Base-by-base conservation (phyloP, 2,113 vertebrate genomes). In the Pampusana beccarii region DNA sequence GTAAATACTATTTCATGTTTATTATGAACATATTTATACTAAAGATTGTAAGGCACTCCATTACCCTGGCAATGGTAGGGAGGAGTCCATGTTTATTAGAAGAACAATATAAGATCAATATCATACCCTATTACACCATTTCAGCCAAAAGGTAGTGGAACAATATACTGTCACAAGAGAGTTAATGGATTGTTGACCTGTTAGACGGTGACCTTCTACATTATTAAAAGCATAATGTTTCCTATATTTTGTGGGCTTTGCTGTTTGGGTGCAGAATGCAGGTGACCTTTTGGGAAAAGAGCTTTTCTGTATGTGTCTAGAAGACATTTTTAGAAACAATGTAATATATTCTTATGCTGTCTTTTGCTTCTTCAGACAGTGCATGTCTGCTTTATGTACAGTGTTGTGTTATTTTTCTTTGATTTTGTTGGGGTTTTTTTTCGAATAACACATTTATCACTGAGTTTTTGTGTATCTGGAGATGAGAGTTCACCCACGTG, bases 161-260 rank as follows among this genome's bases (percentile, higher is more conserved):
- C 80, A 94, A 81, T 80, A 78, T 64, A 80, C 46, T 80, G 93
- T 86, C 85, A 88, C 72, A 70, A 50, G 82, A 80, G 79, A 88
- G 38, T 83, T 78, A 95, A 92, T 88, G 90, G 88, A 78, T 88
- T 91, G 57, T 83, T 96, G 92, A 92, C 88, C 53, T 92, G 38
- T 69, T 92, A 33, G 66, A 64, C 3, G 2, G 48, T 92, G 93
- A 93, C 87, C 79, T 96, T 90, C 81, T 90, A 64, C 61, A 28
- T 95, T 92, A 93, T 97, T 94, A 78, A 93, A 96, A 95, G 48
- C 65, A 48, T 79, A 38, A 54, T 74, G 57, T 66, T 93, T 77
- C 33, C 51, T 67, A 1, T 71, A 44, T 86, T 88, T 80, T 78
- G 81, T 81, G 80, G 29, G 67, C 71, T 90, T 64, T 88, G 21